Percentiles rank a stretch among this genome's conserved stretches.
phyloP scores from a whole-genome alignment of 2,888 invertebrate species.

The Scelioninae gen. 2 region DNA sequence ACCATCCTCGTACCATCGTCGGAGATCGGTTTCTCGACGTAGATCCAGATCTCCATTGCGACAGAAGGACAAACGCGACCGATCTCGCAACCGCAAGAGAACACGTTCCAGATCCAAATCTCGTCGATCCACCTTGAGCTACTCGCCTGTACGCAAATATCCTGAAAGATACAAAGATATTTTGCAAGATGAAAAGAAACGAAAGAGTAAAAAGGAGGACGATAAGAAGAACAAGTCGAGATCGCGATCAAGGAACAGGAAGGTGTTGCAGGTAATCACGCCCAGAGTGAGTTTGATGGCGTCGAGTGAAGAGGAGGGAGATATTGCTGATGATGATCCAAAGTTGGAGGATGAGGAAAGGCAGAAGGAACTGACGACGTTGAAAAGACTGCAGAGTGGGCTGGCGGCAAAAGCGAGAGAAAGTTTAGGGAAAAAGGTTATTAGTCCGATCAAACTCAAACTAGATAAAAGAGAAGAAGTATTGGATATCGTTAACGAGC shows the following conservation, averaged over 20 bases:
- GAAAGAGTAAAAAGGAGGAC: conserved; percentile 76
- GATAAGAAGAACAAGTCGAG: conserved; percentile 70
- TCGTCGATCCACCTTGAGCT: conserved; percentile 78
- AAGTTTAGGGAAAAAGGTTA: conserved; percentile 78
- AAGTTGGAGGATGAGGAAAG: conserved; percentile 79
- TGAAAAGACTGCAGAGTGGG: conserved; percentile 81
- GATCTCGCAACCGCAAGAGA: conserved; percentile 62
- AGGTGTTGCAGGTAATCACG: conserved; percentile 64
- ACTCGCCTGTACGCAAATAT: conserved; percentile 82
- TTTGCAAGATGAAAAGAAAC: conserved; percentile 78
- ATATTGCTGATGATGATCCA: conserved; percentile 77
- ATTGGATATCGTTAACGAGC: conserved; percentile 69
- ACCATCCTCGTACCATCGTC: conserved; percentile 61
- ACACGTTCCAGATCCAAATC: conserved; percentile 70
- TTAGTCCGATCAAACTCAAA: conserved; percentile 69
- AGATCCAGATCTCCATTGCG: conserved; percentile 63
- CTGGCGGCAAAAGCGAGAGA: conserved; percentile 85
- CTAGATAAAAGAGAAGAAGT: conserved; percentile 67
- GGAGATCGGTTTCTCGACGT: conserved; percentile 63
- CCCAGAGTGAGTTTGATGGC: conserved; percentile 73
- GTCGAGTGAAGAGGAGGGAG: conserved; percentile 75
- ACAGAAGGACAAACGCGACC: conserved; percentile 47
- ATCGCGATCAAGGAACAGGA: conserved; percentile 66
- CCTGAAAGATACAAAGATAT: conserved; percentile 83
- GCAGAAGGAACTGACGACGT: conserved; percentile 81